These are phyloP conservation scores for Lampris megalopsis DNA, from an alignment of 2,113 vertebrate species.

Conservation along the genomic window DNA sequence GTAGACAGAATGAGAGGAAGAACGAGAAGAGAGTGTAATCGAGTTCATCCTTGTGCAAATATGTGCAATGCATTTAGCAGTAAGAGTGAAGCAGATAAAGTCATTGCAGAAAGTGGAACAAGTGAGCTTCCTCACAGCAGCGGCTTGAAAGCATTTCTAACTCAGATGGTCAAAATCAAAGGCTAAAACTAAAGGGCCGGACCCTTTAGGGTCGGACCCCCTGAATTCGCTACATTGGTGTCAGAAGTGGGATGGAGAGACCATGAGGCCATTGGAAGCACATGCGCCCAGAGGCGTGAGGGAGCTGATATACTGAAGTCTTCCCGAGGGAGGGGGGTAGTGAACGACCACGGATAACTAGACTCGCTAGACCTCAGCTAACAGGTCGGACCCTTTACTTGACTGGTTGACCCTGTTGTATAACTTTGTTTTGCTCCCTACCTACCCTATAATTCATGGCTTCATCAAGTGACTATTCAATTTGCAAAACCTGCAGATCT, in stretches of 20 bases:
- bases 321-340: too few relatives aligned
- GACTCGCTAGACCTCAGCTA: too few relatives aligned
- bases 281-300: too few relatives aligned
- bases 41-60: constrained; percentile 28
- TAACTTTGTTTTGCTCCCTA: constrained; percentile 33
- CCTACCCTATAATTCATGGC: constrained; percentile 48
- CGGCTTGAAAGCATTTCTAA: constrained; percentile 19
- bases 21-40: constrained; percentile 50
- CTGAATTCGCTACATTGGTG: too few relatives aligned
- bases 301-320: too few relatives aligned
- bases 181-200: too few relatives aligned
- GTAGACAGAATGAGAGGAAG: constrained; percentile 48
- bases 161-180: neutral
- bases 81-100: constrained; percentile 33
- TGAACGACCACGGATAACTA: too few relatives aligned
- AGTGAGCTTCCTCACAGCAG: constrained; percentile 41
- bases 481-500: constrained; percentile 17
- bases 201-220: too few relatives aligned
- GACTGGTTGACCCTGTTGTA: neutral
- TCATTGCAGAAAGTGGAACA: constrained; percentile 54
- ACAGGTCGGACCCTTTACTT: too few relatives aligned
- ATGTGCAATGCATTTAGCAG: constrained; percentile 19
- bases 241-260: too few relatives aligned
- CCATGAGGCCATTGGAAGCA: too few relatives aligned
- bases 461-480: constrained; percentile 52